These are phyloP conservation scores for Volucella zonaria DNA, from an alignment of 2,888 invertebrate species.

Conservation along the genomic window DNA sequence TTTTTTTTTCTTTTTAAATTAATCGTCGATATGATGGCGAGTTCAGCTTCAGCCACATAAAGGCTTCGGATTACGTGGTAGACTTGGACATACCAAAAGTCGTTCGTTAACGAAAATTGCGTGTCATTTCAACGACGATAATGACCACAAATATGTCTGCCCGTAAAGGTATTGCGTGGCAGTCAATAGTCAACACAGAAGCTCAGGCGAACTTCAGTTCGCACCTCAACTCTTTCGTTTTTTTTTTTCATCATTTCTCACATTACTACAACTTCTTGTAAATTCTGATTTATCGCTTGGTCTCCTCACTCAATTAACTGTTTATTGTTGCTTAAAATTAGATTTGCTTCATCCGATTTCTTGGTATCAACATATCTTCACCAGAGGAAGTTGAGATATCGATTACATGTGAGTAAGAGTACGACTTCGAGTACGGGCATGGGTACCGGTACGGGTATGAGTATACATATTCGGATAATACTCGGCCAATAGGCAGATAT, in stretches of 20 bases:
- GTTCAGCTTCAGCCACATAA: conserved; percentile 33
- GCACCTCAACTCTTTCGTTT: conserved; percentile 56
- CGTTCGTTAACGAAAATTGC: conserved; percentile 43
- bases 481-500: conserved; percentile 12
- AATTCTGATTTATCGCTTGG: conserved; percentile 57
- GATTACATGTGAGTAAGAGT: conserved; percentile 38
- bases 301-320: conserved; percentile 55
- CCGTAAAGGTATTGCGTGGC: neutral
- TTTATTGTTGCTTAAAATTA: conserved; percentile 66
- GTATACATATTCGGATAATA: neutral
- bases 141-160: neutral
- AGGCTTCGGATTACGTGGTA: conserved; percentile 6
- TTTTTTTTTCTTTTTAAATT: conserved; percentile 39
- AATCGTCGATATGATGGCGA: conserved; percentile 47
- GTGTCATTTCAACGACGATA: conserved; percentile 19
- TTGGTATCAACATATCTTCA: conserved; percentile 22
- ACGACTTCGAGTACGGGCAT: too few species aligned
- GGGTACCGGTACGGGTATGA: too few species aligned
- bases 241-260: conserved; percentile 42
- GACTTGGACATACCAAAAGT: conserved; percentile 15
- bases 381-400: conserved; percentile 64
- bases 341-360: conserved; percentile 38
- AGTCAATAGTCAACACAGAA: neutral
- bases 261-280: conserved; percentile 59
- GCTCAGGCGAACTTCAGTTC: conserved; percentile 17